Evolutionary conservation across 2,113 vertebrate species (phyloP), one percentile per base, ranked within the genome.

Genomic region (Coptodon bakossiorum): DNA sequence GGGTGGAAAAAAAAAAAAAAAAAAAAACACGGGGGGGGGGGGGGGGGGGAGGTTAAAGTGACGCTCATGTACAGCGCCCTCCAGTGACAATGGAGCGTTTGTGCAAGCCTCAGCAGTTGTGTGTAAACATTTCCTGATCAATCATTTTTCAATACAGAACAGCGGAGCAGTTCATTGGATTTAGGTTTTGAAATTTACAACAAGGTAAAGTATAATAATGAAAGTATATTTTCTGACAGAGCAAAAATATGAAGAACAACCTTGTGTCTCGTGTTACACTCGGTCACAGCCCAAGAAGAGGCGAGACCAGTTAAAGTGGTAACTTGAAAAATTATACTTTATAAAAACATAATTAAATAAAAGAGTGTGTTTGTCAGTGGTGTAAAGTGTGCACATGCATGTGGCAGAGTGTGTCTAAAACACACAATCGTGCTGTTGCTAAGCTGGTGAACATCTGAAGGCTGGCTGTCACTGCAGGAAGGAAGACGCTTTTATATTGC

Each of bases 311-410:
- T 16, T 43, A 43, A 73, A 27, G 22, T 10, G 9, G 13, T 73
- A 73, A 73, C 68, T 27, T 45, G 0, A 27, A 48, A 45, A 29
- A 5, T 45, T 0, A 43, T 7, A 29, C 40, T 17, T 71, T 2
- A 7, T 0, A 73, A 45, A 73, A 73, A 10, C 14, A 45, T 1
- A 45, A 3, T 73, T 73, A 73, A 73, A 73, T 73, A 73, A 73
- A 19, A 73, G 68, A 43, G 66, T 24, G 63, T 27, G 40, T 76
- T 29, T 76, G 40, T 76, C 40, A 11, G 68, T 16, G n/a, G 40
- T 1, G 40, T 45, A 29, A 27, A 73, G 68, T 3, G 6, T 45
- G 1, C 14, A 45, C 8, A 3, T 14, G 0, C n/a, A 68, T 0
- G 3, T 43, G 66, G 12, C n/a, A 71, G 38, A 43, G 8, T 45